phyloP scores from a whole-genome alignment of 2,797 vertebrate genomes.

The Malacoraja senta region DNA sequence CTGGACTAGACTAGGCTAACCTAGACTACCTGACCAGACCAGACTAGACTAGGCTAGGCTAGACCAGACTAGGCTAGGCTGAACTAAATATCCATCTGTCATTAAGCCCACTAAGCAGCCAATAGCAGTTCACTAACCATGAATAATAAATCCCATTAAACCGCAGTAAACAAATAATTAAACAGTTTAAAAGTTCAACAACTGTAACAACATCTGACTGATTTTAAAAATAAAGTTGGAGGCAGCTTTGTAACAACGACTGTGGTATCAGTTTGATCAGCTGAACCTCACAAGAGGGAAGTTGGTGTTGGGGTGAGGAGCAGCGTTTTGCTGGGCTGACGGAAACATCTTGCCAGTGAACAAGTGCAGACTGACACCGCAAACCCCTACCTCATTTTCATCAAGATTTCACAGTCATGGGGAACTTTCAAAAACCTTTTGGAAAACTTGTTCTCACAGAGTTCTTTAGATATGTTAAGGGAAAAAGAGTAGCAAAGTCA shows the following conservation, averaged over 20 bases:
- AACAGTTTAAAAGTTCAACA: background rate
- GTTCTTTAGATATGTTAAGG: too few relatives aligned
- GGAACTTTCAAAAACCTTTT: background rate
- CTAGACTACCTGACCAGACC: too few relatives aligned
- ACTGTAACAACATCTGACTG: background rate
- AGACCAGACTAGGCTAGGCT: too few relatives aligned
- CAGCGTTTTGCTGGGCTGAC: background rate
- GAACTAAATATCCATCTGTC: too few relatives aligned
- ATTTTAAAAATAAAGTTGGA: background rate
- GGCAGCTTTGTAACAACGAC: background rate
- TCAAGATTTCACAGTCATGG: background rate
- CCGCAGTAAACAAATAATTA: background rate
- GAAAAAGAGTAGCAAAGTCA: too few relatives aligned
- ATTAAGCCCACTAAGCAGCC: background rate
- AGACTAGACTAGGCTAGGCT: too few relatives aligned
- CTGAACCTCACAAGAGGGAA: slow-evolving; percentile 19
- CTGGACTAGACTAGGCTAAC: too few relatives aligned
- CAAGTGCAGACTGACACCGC: background rate
- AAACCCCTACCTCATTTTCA: background rate
- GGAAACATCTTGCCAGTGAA: background rate
- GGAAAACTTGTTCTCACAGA: background rate
- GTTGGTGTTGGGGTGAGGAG: background rate
- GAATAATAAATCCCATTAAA: background rate
- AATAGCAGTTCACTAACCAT: background rate
- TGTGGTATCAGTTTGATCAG: background rate